Evolutionary conservation across 1,140 invertebrate species (phyloP).

Genomic region (Sesamia nonagrioides): DNA sequence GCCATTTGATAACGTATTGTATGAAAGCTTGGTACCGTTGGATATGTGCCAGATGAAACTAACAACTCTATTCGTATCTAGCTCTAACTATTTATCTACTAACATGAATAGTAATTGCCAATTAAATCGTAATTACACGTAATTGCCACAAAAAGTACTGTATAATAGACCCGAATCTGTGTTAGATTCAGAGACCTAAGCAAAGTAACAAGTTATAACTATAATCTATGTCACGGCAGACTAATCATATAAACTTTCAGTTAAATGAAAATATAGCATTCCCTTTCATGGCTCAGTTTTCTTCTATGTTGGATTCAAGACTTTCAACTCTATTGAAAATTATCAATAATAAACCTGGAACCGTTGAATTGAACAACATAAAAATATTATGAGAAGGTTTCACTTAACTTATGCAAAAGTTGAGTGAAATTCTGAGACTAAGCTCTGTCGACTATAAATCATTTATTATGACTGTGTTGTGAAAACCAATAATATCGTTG

Average conservation of each 20-base stretch:
- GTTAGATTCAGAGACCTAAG: background rate
- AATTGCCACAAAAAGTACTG: background rate
- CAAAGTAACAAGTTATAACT: background rate
- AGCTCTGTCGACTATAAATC: background rate
- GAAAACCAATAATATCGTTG: conserved; percentile 9
- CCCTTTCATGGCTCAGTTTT: background rate
- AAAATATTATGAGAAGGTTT: background rate
- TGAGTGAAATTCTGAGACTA: background rate
- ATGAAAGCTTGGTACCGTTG: conserved; percentile 27
- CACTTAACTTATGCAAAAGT: background rate
- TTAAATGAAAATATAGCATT: background rate
- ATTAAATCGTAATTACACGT: conserved; percentile 3
- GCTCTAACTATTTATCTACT: conserved; percentile 37
- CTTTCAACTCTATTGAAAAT: background rate
- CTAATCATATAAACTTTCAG: background rate
- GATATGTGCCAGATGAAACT: conserved; percentile 23
- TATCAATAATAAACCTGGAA: background rate
- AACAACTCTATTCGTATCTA: conserved; percentile 15
- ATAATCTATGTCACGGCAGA: background rate
- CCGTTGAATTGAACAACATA: background rate
- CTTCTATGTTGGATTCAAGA: background rate
- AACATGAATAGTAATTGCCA: conserved; percentile 30
- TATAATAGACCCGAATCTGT: background rate
- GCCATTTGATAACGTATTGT: conserved; percentile 38
- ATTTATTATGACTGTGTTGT: background rate